Percentiles rank a stretch among this genome's conserved stretches.
Evolutionary conservation across 92 coral and sea anemone species (phyloP).

Genomic region (Phenganax marumi): DNA sequence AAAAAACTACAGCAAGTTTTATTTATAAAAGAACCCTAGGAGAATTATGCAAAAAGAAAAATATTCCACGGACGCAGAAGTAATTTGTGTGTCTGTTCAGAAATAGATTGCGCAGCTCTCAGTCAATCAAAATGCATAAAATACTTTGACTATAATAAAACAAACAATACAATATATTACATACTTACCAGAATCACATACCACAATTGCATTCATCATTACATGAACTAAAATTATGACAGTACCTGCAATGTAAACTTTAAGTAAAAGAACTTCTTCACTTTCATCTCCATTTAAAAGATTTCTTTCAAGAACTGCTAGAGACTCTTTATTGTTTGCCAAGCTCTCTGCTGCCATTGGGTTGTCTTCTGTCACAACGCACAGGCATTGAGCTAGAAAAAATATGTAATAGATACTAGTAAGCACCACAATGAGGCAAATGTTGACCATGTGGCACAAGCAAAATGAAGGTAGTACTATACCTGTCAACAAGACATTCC

Average conservation of each 20-base stretch:
- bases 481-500: constrained; percentile 86
- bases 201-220: background rate
- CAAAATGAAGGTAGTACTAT: background rate
- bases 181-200: background rate
- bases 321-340: constrained; percentile 72
- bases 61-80: background rate
- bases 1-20: too few relatives aligned
- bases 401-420: background rate
- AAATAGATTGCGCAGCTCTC: too few relatives aligned
- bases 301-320: constrained; percentile 78
- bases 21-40: background rate
- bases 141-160: background rate
- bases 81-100: too few relatives aligned
- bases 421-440: too few relatives aligned
- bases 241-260: constrained; percentile 86
- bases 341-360: constrained; percentile 69
- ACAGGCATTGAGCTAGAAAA: constrained; percentile 82
- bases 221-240: background rate
- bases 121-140: background rate
- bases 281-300: constrained; percentile 70
- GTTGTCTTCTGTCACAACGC: constrained; percentile 94
- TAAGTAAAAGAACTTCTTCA: constrained; percentile 69
- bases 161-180: too few relatives aligned
- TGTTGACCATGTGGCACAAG: background rate
- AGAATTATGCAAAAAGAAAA: background rate